Evolutionary conservation across 2,888 invertebrate species (phyloP).

Genomic region (Digitonthophagus gazella): DNA sequence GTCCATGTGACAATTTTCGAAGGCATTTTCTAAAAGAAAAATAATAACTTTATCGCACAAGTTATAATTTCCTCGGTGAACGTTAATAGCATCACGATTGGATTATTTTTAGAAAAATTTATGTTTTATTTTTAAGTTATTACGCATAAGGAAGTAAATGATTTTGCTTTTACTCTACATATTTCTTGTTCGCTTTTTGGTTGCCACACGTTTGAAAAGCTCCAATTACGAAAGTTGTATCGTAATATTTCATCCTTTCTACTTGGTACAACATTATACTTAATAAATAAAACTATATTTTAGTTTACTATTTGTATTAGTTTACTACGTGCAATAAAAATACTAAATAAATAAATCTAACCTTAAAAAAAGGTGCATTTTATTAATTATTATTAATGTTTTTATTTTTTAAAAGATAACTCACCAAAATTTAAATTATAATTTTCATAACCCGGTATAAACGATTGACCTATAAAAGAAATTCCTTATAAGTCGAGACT

Average conservation of each 20-base stretch:
- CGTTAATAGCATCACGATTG: not conserved
- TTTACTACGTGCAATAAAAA: not conserved
- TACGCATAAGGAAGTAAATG: not conserved
- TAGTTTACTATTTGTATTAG: not conserved
- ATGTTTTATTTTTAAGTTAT: too few species aligned
- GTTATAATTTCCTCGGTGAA: not conserved
- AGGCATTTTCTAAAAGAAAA: conserved; percentile 43
- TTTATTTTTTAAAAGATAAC: not conserved
- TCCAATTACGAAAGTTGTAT: not conserved
- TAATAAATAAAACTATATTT: too few species aligned
- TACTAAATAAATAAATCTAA: too few species aligned
- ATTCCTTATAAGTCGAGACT: too few species aligned
- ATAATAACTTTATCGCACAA: too few species aligned
- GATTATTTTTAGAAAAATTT: not conserved
- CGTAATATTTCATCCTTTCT: not conserved
- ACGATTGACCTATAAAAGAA: not conserved
- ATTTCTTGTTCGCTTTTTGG: not conserved
- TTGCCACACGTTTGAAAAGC: not conserved
- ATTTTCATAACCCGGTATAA: not conserved
- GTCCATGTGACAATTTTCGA: conserved; percentile 61
- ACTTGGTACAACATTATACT: too few species aligned
- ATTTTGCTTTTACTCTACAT: not conserved
- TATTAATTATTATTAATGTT: too few species aligned
- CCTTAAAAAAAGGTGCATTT: too few species aligned
- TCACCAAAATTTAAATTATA: not conserved